Conservation (phyloP, 2,797 vertebrate species). For the Halcyon chelicuti region DNA sequence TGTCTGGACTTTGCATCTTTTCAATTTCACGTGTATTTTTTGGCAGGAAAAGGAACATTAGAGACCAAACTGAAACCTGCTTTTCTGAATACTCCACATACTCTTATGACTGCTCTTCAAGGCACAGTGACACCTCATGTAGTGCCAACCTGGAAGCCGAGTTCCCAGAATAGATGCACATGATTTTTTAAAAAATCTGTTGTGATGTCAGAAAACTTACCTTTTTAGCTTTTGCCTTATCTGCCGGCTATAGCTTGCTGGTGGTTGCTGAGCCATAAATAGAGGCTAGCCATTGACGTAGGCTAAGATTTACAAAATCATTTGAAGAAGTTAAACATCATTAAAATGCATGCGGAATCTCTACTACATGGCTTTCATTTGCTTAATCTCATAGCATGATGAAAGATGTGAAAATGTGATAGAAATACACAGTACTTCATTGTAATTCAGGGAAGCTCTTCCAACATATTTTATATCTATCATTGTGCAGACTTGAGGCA, state of each 20-base stretch:
- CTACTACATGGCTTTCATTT: background rate
- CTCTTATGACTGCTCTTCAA: background rate
- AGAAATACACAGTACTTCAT: background rate
- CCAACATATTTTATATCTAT: background rate
- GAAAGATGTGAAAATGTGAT: background rate
- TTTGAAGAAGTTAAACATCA: slow-evolving; percentile 9
- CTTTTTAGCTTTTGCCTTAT: slow-evolving; percentile 68
- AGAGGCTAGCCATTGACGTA: background rate
- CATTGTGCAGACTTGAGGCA: background rate
- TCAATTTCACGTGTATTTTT: background rate
- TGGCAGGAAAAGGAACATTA: background rate
- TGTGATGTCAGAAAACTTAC: slow-evolving; percentile 59
- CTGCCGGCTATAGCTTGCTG: slow-evolving; percentile 5
- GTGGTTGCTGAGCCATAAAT: slow-evolving; percentile 31
- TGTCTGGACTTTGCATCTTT: background rate
- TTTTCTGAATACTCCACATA: background rate
- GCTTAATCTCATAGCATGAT: background rate
- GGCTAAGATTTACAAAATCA: slow-evolving; percentile 1
- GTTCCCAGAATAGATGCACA: slow-evolving; percentile 50
- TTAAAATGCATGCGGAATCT: background rate
- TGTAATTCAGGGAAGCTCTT: background rate
- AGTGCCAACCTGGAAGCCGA: slow-evolving; percentile 38
- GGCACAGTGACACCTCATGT: background rate
- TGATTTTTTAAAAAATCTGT: background rate
- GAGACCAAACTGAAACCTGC: background rate